Evolutionary conservation across 2,113 vertebrate genomes (phyloP).

Genomic region (Actenoides lindsayi): DNA sequence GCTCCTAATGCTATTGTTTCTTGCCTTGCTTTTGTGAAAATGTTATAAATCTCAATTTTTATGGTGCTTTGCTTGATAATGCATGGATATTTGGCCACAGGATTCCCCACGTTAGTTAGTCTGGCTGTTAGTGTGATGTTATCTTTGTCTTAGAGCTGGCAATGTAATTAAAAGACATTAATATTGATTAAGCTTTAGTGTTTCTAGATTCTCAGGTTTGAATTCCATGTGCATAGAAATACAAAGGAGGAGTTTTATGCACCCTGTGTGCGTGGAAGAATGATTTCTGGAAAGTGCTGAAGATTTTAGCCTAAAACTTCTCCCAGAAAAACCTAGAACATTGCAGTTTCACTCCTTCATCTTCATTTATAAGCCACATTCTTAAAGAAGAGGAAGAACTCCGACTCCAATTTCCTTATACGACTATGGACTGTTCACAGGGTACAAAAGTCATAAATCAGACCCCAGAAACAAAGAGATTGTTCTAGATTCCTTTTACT

Average conservation of each 20-base stretch:
- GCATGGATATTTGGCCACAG: neutral
- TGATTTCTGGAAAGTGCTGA: neutral
- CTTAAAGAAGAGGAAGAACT: neutral
- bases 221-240: neutral
- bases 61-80: neutral
- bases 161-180: neutral
- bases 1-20: conserved; percentile 2
- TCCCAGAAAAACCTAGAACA: neutral
- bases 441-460: neutral
- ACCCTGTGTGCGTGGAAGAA: neutral
- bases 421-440: neutral
- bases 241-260: neutral
- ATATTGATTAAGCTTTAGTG: neutral
- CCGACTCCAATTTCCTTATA: neutral
- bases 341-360: neutral
- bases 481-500: neutral
- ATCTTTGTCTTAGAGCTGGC: neutral
- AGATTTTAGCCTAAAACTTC: neutral
- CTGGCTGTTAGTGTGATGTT: neutral
- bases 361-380: neutral
- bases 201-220: neutral
- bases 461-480: neutral
- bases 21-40: neutral
- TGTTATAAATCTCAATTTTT: neutral
- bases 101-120: neutral